These are phyloP conservation scores for Cryptus armator DNA, from an alignment of 2,888 invertebrate genomes.

Conservation along the genomic window DNA sequence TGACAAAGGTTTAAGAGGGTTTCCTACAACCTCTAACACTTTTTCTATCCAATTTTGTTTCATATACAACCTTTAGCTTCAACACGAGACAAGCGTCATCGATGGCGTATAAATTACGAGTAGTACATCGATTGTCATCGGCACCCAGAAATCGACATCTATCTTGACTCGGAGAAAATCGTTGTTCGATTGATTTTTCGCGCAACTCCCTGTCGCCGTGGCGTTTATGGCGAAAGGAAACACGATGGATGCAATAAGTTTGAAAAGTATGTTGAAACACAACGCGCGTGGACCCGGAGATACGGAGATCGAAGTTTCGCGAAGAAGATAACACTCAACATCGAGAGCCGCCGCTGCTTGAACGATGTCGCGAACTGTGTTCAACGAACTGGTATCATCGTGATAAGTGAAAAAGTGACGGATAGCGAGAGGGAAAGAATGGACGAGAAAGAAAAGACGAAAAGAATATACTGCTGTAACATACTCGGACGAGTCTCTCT, in stretches of 20 bases:
- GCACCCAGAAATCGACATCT: no score
- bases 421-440: conserved; percentile 14
- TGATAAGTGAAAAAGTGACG: conserved; percentile 38
- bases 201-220: not conserved
- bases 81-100: not conserved
- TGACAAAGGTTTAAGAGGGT: not conserved
- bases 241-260: conserved; percentile 9
- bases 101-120: not conserved
- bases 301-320: conserved; percentile 2
- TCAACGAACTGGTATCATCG: conserved; percentile 26
- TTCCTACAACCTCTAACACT: no score
- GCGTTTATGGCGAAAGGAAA: not conserved
- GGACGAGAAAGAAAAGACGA: conserved; percentile 14
- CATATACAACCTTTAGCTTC: not conserved
- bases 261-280: not conserved
- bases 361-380: conserved; percentile 18
- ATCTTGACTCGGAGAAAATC: not conserved
- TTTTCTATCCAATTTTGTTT: not conserved
- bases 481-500: conserved; percentile 4
- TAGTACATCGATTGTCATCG: not conserved
- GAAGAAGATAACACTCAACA: conserved; percentile 7
- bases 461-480: not conserved
- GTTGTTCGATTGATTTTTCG: not conserved
- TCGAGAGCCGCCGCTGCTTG: not conserved
- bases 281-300: not conserved